Percentiles rank a stretch among this genome's conserved stretches.
phyloP scores from a whole-genome alignment of 2,888 invertebrate genomes.

The Pterostichus madidus region DNA sequence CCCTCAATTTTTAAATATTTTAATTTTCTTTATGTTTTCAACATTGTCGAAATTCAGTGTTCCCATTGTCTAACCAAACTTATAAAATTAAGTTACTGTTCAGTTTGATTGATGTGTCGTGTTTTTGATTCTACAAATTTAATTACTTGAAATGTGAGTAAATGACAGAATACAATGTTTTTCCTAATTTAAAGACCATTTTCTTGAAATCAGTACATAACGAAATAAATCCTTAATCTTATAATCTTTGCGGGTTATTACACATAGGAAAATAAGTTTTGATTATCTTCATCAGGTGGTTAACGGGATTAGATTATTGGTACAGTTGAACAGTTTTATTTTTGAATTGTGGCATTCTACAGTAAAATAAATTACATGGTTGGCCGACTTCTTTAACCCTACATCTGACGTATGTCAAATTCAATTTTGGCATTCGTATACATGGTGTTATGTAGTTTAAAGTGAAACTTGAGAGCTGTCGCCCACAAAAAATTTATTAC shows the following conservation, averaged over 20 bases:
- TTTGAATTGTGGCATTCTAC: slow-evolving; percentile 27
- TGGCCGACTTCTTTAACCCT: slow-evolving; percentile 57
- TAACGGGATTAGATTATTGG: slow-evolving; percentile 67
- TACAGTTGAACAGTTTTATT: slow-evolving; percentile 57
- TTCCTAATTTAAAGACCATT: not conserved
- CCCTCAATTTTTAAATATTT: not conserved
- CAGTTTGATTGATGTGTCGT: slow-evolving; percentile 47
- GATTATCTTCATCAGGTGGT: slow-evolving; percentile 67
- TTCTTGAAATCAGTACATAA: not conserved
- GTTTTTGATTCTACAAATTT: slow-evolving; percentile 62
- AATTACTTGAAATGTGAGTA: slow-evolving; percentile 62
- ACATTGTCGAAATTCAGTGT: slow-evolving; percentile 32
- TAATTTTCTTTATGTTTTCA: slow-evolving; percentile 2
- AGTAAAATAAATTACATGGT: slow-evolving; percentile 44
- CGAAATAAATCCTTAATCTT: slow-evolving; percentile 4
- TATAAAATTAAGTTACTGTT: slow-evolving; percentile 55
- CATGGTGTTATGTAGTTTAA: slow-evolving; percentile 44
- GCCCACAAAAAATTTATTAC: slow-evolving; percentile 47
- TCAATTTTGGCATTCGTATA: slow-evolving; percentile 42
- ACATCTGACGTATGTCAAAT: slow-evolving; percentile 62
- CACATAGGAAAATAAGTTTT: slow-evolving; percentile 56
- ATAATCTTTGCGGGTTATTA: slow-evolving; percentile 25
- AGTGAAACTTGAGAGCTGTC: slow-evolving; percentile 46
- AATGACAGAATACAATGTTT: slow-evolving; percentile 20
- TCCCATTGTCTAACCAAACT: slow-evolving; percentile 33